These are phyloP conservation scores for Acipenser oxyrinchus DNA, from an alignment of 2,797 vertebrate genomes.

Conservation along the genomic window DNA sequence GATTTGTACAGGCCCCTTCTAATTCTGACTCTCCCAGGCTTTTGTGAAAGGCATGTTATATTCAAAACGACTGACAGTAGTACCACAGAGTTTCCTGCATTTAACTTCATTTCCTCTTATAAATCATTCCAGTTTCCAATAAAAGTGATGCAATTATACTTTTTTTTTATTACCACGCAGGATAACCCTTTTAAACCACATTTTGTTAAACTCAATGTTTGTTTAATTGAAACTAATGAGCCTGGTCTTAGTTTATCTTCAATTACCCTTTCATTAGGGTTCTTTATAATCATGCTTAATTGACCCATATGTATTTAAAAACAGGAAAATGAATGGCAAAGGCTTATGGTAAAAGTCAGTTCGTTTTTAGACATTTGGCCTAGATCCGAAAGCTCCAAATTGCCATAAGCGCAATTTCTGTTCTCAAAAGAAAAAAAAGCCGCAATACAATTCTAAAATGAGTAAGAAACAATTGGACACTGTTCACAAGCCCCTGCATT, in stretches of 20 bases:
- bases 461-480: no score
- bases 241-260: slow-evolving; percentile 62
- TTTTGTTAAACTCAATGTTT: slow-evolving; percentile 49
- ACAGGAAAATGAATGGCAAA: slow-evolving; percentile 31
- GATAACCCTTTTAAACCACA: slow-evolving; percentile 27
- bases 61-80: slow-evolving; percentile 4
- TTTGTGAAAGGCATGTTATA: slow-evolving; percentile 16
- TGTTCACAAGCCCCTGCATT: no score
- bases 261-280: slow-evolving; percentile 67
- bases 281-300: slow-evolving; percentile 64
- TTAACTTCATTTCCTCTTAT: slow-evolving; percentile 31
- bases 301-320: slow-evolving; percentile 35
- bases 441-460: no score
- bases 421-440: no score
- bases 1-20: neutral
- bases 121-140: slow-evolving; percentile 57
- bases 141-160: slow-evolving; percentile 60
- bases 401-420: no score
- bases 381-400: no score
- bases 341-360: no score
- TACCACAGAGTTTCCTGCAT: slow-evolving; percentile 18
- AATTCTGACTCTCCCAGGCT: neutral
- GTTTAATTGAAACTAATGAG: slow-evolving; percentile 66
- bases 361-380: no score
- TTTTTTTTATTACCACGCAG: slow-evolving; percentile 40